Percentiles rank a stretch among this genome's conserved stretches.
Conservation (phyloP, 1,140 invertebrate genomes). For the Cecropterus lyciades region DNA sequence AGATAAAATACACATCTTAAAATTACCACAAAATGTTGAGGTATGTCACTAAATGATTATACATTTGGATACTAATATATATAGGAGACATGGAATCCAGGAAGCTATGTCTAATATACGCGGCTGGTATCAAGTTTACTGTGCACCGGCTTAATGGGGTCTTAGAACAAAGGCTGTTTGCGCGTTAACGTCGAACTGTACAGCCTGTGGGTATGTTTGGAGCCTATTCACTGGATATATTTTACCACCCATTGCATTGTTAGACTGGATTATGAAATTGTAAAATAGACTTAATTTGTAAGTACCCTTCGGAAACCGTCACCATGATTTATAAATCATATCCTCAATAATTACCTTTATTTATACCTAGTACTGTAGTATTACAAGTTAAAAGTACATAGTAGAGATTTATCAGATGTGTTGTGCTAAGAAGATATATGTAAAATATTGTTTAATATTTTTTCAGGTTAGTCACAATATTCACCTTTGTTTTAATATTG, state of each 20-base stretch:
- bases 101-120: conserved; percentile 7
- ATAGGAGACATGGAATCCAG: conserved; percentile 3
- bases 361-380: too few species aligned
- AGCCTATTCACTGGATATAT: conserved; percentile 31
- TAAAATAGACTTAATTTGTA: not conserved
- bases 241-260: conserved; percentile 24
- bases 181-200: conserved; percentile 26
- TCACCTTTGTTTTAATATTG: too few species aligned
- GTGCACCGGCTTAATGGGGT: conserved; percentile 27
- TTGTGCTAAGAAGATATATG: too few species aligned
- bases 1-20: too few species aligned
- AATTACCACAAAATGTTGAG: too few species aligned
- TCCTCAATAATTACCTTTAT: too few species aligned
- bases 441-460: too few species aligned
- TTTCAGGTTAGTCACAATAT: too few species aligned
- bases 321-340: not conserved
- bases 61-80: not conserved
- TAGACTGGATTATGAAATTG: conserved; percentile 4
- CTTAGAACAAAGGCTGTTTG: conserved; percentile 33
- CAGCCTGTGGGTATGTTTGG: conserved; percentile 8
- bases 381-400: too few species aligned
- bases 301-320: not conserved
- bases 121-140: conserved; percentile 26
- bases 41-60: not conserved
- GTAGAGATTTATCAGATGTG: too few species aligned